Conservation (phyloP, 2,797 vertebrate genomes). For the Coranthus polyacanthus region DNA sequence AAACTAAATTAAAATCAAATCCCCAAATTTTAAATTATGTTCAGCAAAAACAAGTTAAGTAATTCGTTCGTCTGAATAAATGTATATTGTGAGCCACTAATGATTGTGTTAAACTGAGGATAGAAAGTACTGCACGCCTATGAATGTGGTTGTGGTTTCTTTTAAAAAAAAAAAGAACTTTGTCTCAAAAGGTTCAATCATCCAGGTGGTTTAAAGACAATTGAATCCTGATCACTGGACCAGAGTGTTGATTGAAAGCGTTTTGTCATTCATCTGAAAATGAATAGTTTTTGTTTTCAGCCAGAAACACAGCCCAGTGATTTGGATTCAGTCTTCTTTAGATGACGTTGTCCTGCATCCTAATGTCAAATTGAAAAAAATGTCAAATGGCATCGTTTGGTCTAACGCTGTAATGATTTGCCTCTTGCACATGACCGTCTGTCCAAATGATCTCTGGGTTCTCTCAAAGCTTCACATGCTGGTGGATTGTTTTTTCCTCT, state of each 20-base stretch:
- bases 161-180: too few species aligned
- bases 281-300: not conserved
- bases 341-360: not conserved
- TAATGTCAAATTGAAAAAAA: not conserved
- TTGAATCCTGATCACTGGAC: not conserved
- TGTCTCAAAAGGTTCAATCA: not conserved
- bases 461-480: conserved; percentile 15
- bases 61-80: too few species aligned
- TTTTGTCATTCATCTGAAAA: not conserved
- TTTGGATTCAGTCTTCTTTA: not conserved
- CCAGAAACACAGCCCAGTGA: not conserved
- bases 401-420: not conserved
- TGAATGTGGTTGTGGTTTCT: too few species aligned
- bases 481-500: conserved; percentile 15
- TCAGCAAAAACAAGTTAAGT: too few species aligned
- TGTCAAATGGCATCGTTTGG: not conserved
- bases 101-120: too few species aligned
- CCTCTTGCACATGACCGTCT: conserved; percentile 23
- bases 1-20: too few species aligned
- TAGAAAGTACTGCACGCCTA: too few species aligned
- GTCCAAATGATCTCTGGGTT: conserved; percentile 4
- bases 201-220: too few species aligned
- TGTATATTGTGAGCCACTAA: too few species aligned
- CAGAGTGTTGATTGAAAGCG: not conserved
- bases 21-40: too few species aligned